Evolutionary conservation across 2,888 invertebrate genomes (phyloP).

Genomic region (Cheilosia grossa): DNA sequence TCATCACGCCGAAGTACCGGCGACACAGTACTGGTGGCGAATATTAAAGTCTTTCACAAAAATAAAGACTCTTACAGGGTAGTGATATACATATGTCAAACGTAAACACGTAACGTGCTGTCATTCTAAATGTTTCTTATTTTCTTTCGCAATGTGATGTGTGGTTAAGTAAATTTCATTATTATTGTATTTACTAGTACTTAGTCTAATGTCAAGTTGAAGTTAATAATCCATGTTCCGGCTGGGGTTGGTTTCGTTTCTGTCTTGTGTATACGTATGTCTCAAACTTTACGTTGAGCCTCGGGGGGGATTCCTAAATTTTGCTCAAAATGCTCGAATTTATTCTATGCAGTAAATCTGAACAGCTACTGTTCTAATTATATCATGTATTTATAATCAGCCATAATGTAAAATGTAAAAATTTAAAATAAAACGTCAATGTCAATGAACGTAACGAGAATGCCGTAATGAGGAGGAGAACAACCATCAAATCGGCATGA

Average conservation of each 20-base stretch:
- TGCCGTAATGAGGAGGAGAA: slow-evolving; percentile 11
- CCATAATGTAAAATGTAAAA: slow-evolving; percentile 57
- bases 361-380: slow-evolving; percentile 10
- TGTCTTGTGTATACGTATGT: slow-evolving; percentile 15
- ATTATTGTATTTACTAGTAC: slow-evolving; percentile 1
- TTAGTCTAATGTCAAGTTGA: slow-evolving; percentile 20
- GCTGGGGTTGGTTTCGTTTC: slow-evolving; percentile 28
- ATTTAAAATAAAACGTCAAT: neutral
- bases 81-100: slow-evolving; percentile 45
- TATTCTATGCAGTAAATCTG: neutral
- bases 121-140: slow-evolving; percentile 34
- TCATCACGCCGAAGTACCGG: slow-evolving; percentile 77
- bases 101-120: slow-evolving; percentile 40
- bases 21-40: slow-evolving; percentile 72
- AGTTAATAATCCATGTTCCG: slow-evolving; percentile 25
- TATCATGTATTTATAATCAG: slow-evolving; percentile 64
- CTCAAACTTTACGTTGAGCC: slow-evolving; percentile 55
- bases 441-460: neutral
- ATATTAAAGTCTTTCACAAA: slow-evolving; percentile 19
- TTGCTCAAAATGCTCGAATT: slow-evolving; percentile 68
- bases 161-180: slow-evolving; percentile 46
- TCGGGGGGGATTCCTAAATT: slow-evolving; percentile 48
- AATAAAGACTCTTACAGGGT: slow-evolving; percentile 36
- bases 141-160: slow-evolving; percentile 56
- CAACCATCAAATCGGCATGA: slow-evolving; percentile 23